Evolutionary conservation across 2,797 vertebrate species (phyloP).

Genomic region (Sarcophilus harrisii): DNA sequence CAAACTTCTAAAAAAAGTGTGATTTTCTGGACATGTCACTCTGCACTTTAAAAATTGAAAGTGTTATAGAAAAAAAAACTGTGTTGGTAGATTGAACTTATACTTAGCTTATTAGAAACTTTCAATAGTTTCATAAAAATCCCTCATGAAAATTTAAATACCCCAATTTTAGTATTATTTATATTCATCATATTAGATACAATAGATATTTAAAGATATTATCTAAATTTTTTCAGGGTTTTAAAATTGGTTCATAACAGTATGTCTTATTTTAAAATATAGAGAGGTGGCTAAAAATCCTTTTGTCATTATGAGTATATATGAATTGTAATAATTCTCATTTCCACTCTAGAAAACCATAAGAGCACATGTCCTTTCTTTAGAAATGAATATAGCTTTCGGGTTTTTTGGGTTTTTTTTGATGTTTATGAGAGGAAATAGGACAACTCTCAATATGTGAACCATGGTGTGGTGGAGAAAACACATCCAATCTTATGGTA

Average conservation of each 20-base stretch:
- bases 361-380: not conserved
- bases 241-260: not conserved
- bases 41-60: not conserved
- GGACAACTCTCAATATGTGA: not conserved
- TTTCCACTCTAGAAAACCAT: not conserved
- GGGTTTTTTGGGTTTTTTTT: not conserved
- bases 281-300: not conserved
- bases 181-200: not conserved
- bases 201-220: not conserved
- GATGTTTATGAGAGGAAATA: not conserved
- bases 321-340: not conserved
- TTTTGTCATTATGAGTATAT: not conserved
- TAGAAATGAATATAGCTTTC: not conserved
- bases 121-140: not conserved
- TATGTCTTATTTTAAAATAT: not conserved
- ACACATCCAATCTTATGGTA: not conserved
- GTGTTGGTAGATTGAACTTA: not conserved
- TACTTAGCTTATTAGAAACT: not conserved
- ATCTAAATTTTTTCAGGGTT: not conserved
- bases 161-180: not conserved
- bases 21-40: not conserved
- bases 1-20: not conserved
- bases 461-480: not conserved
- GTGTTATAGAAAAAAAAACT: not conserved
- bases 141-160: not conserved